Evolutionary conservation across 2,888 invertebrate species (phyloP).

Genomic region (Diloba caeruleocephala): DNA sequence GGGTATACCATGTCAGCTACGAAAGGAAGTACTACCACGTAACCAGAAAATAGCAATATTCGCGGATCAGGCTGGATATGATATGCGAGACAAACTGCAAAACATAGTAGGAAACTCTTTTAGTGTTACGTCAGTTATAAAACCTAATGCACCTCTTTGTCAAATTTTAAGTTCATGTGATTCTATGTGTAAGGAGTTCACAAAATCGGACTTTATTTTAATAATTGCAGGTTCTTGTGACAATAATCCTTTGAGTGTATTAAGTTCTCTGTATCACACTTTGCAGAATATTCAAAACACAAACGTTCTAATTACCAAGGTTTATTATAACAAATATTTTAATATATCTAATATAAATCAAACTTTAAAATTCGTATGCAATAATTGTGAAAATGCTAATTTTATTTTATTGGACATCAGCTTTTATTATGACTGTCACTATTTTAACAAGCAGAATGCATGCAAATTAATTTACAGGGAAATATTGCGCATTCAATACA

Average conservation of each 20-base stretch:
- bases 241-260: not conserved
- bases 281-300: conserved; percentile 3
- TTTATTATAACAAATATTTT: conserved; percentile 2
- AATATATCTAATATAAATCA: not conserved
- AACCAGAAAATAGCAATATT: not conserved
- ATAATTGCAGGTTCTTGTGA: not conserved
- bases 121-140: not conserved
- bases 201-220: not conserved
- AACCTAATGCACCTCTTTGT: conserved; percentile 1
- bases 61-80: not conserved
- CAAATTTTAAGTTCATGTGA: not conserved
- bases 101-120: not conserved
- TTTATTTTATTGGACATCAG: not conserved
- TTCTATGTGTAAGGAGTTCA: not conserved
- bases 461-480: conserved; percentile 1
- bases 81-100: not conserved
- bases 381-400: not conserved
- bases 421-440: not conserved
- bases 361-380: not conserved
- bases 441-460: not conserved
- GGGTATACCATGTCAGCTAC: not conserved
- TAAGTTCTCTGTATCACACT: conserved; percentile 4
- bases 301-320: not conserved
- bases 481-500: not conserved
- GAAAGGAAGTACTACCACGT: not conserved